phyloP scores from a whole-genome alignment of 2,888 invertebrate species.

The Poecilobothrus nobilitatus region DNA sequence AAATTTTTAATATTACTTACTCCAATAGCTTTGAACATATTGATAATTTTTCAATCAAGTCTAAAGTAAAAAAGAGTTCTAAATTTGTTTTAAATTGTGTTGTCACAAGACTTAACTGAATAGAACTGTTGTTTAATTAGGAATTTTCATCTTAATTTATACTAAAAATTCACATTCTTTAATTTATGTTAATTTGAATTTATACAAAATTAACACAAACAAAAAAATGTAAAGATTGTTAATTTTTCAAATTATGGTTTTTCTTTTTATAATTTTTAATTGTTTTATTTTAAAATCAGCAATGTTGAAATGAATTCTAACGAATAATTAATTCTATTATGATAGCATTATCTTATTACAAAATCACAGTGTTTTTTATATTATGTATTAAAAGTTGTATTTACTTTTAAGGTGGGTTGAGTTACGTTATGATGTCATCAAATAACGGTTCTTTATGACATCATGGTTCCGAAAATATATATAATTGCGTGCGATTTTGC shows the following conservation, averaged over 20 bases:
- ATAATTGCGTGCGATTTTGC: too few relatives aligned
- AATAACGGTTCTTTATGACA: too few relatives aligned
- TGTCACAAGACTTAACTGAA: not conserved
- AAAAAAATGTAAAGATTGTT: too few relatives aligned
- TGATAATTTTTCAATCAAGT: not conserved
- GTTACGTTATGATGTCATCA: too few relatives aligned
- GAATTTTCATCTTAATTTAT: not conserved
- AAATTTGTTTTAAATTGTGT: not conserved
- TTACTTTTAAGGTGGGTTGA: too few relatives aligned
- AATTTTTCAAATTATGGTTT: not conserved
- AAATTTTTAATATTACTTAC: not conserved
- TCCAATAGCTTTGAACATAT: not conserved
- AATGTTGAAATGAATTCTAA: not conserved
- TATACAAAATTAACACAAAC: too few relatives aligned
- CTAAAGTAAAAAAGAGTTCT: not conserved
- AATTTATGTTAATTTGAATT: not conserved
- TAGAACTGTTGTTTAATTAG: not conserved
- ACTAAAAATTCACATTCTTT: not conserved
- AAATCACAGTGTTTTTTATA: too few relatives aligned
- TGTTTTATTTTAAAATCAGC: not conserved
- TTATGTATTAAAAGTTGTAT: too few relatives aligned
- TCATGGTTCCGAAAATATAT: too few relatives aligned
- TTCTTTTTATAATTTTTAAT: not conserved
- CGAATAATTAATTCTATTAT: too few relatives aligned
- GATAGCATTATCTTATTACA: too few relatives aligned